Percentiles rank a stretch among this genome's conserved stretches.
Conservation (phyloP, 2,797 vertebrate species). For the Sphaeramia orbicularis region DNA sequence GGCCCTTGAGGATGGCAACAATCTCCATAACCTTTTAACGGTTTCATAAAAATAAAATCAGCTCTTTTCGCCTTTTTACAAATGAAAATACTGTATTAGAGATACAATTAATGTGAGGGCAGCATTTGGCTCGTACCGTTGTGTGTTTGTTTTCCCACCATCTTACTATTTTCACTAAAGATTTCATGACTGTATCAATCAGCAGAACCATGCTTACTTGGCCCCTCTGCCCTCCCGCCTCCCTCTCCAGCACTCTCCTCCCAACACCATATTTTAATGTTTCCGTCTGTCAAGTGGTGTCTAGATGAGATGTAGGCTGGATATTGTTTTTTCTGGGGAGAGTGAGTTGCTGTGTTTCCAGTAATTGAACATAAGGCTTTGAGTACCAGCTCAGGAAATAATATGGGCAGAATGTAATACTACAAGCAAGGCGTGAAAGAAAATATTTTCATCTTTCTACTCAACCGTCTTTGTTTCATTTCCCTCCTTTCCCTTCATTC, state of each 20-base stretch:
- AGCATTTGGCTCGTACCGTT: conserved; percentile 19
- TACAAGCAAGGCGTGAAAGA: conserved; percentile 61
- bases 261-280: conserved; percentile 66
- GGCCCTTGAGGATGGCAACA: conserved; percentile 35
- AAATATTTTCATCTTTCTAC: conserved; percentile 64
- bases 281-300: conserved; percentile 74
- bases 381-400: conserved; percentile 74
- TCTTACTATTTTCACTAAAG: conserved; percentile 33
- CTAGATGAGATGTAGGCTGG: conserved; percentile 75
- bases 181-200: conserved; percentile 60
- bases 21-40: conserved; percentile 46
- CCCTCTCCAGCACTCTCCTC: conserved; percentile 25
- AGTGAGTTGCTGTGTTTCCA: conserved; percentile 74
- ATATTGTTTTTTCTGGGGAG: conserved; percentile 79
- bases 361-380: conserved; percentile 87
- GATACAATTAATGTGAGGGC: not conserved
- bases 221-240: conserved; percentile 12
- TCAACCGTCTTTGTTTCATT: conserved; percentile 28
- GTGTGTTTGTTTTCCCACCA: conserved; percentile 24
- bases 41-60: conserved; percentile 47
- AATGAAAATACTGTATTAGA: conserved; percentile 25
- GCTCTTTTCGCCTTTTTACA: conserved; percentile 19
- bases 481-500: conserved; percentile 18
- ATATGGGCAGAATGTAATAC: conserved; percentile 73
- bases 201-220: conserved; percentile 22